Conservation (phyloP, 2,797 vertebrate species). For the Mus spretus region DNA sequence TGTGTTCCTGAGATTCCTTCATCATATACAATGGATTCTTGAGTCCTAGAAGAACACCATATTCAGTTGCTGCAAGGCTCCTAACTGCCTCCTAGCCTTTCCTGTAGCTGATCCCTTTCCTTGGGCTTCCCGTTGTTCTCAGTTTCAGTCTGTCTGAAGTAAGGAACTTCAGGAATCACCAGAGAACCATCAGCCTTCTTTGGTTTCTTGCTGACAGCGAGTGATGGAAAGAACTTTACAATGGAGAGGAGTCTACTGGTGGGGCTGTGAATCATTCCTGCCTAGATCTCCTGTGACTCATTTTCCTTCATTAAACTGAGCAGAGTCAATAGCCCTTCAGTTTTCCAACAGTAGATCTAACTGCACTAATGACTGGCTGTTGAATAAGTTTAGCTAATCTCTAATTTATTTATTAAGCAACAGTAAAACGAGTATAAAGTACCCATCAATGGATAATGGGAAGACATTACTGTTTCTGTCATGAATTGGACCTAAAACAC, state of each 20-base stretch:
- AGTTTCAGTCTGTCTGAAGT: constrained; percentile 62
- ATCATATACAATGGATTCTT: neutral
- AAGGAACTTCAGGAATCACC: constrained; percentile 73
- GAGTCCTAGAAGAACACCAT: neutral
- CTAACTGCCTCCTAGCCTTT: constrained; percentile 26
- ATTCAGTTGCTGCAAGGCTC: constrained; percentile 35
- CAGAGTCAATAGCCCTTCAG: constrained; percentile 83
- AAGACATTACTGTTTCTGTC: constrained; percentile 77
- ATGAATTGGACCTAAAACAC: constrained; percentile 74
- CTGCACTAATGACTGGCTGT: constrained; percentile 81
- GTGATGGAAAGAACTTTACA: constrained; percentile 76
- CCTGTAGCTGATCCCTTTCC: constrained; percentile 50
- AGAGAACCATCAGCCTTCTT: constrained; percentile 77
- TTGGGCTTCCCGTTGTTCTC: constrained; percentile 64
- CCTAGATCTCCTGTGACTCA: constrained; percentile 84
- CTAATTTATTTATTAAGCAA: constrained; percentile 86
- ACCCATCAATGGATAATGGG: constrained; percentile 80
- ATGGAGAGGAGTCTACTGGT: constrained; percentile 76
- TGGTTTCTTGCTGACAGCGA: constrained; percentile 79
- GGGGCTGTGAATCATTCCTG: constrained; percentile 80
- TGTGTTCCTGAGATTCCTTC: constrained; percentile 4
- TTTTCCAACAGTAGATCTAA: constrained; percentile 83
- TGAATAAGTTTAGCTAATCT: constrained; percentile 82
- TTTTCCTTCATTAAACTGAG: constrained; percentile 85
- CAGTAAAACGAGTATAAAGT: constrained; percentile 83